Conservation (phyloP, 2,113 vertebrate genomes). For the Chauna torquata region DNA sequence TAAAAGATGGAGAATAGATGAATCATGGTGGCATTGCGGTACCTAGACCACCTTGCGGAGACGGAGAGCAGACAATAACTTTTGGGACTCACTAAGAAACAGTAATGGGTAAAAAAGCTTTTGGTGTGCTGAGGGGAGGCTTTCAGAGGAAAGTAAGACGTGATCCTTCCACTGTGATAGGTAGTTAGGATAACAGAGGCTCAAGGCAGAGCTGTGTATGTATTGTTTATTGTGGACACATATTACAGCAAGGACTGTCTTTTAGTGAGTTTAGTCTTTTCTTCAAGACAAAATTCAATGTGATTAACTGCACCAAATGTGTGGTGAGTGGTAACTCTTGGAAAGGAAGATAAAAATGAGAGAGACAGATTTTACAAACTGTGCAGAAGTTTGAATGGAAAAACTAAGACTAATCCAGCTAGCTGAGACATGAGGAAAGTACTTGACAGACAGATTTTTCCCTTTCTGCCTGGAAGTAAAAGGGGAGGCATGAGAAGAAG, state of each 20-base stretch:
- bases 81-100: not conserved
- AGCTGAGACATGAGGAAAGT: not conserved
- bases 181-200: not conserved
- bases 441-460: not conserved
- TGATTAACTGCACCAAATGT: not conserved
- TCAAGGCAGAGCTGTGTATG: not conserved
- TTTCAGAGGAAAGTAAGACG: not conserved
- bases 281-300: not conserved
- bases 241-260: not conserved
- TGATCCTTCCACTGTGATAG: not conserved
- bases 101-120: not conserved
- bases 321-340: not conserved
- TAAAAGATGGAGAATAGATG: not conserved
- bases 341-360: not conserved
- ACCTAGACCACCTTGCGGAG: not conserved
- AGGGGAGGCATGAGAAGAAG: not conserved
- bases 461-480: not conserved
- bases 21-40: not conserved
- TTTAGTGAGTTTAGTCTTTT: not conserved
- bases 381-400: not conserved
- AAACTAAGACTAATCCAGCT: not conserved
- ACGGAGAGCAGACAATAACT: not conserved
- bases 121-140: not conserved
- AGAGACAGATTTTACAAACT: not conserved
- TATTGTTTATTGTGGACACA: not conserved